Conservation (phyloP, 2,113 vertebrate genomes). For the Oreotrochilus melanogaster region DNA sequence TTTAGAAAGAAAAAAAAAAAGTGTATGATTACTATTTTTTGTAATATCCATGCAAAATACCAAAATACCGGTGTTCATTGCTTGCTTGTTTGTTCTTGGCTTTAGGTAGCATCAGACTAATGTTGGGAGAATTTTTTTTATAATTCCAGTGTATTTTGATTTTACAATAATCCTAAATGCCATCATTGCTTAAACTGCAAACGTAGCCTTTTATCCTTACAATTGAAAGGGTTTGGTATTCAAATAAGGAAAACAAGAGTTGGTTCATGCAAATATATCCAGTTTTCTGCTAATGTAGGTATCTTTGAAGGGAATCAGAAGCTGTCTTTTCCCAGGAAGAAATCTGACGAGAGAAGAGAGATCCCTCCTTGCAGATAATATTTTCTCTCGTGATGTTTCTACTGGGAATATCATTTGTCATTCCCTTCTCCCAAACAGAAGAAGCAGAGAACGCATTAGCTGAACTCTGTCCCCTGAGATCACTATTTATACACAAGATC, state of each 20-base stretch:
- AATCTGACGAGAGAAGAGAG: neutral
- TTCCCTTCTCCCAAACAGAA: neutral
- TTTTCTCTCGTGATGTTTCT: neutral
- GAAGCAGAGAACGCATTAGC: neutral
- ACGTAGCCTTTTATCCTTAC: neutral
- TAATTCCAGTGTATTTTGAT: conserved; percentile 68
- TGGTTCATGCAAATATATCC: neutral
- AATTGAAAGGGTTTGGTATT: conserved; percentile 8
- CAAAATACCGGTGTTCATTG: conserved; percentile 73
- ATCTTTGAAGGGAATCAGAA: neutral
- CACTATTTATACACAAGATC: neutral
- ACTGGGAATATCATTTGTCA: neutral
- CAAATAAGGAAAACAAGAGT: neutral
- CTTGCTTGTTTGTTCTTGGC: conserved; percentile 71
- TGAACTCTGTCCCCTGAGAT: neutral
- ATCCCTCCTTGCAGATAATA: neutral
- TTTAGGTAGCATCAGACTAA: conserved; percentile 61
- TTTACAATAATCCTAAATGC: conserved; percentile 51
- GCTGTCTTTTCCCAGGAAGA: neutral
- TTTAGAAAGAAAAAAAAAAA: conserved; percentile 68
- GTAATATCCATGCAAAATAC: conserved; percentile 65
- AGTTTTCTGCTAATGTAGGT: neutral
- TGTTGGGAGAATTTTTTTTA: conserved; percentile 50
- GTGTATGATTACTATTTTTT: conserved; percentile 82
- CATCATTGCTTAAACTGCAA: conserved; percentile 10